Evolutionary conservation across 2,113 vertebrate genomes (phyloP).

Genomic region (Megaptera novaeangliae): DNA sequence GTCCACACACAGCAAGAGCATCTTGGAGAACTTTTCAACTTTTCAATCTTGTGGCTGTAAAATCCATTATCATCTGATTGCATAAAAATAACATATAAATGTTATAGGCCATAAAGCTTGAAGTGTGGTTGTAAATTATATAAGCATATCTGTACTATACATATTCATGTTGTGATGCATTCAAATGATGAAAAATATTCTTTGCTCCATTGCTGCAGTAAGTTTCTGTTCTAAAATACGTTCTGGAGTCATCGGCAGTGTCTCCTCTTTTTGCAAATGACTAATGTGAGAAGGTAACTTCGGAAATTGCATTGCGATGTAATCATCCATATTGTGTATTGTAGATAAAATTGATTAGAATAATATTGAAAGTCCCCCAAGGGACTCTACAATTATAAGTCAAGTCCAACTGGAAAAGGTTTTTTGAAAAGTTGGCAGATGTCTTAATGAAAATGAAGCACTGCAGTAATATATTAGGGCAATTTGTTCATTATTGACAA

Average conservation of each 20-base stretch:
- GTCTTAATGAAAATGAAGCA: slow-evolving; percentile 91
- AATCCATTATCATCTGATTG: slow-evolving; percentile 66
- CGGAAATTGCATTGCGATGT: slow-evolving; percentile 84
- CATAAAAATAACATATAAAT: slow-evolving; percentile 73
- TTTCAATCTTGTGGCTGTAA: slow-evolving; percentile 57
- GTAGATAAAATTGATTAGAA: slow-evolving; percentile 89
- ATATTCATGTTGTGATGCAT: slow-evolving; percentile 65
- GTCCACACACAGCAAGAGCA: not conserved
- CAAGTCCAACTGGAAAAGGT: slow-evolving; percentile 84
- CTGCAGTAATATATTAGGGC: slow-evolving; percentile 88
- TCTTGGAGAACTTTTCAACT: slow-evolving; percentile 58
- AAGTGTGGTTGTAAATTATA: slow-evolving; percentile 6
- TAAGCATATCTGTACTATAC: slow-evolving; percentile 44
- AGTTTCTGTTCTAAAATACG: slow-evolving; percentile 66
- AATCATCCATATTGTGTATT: slow-evolving; percentile 86
- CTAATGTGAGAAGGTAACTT: slow-evolving; percentile 84
- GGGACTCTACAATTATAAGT: slow-evolving; percentile 86
- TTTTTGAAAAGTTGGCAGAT: slow-evolving; percentile 87
- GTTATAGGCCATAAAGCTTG: slow-evolving; percentile 58
- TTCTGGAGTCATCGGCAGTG: slow-evolving; percentile 51
- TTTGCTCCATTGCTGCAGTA: not conserved
- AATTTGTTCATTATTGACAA: slow-evolving; percentile 88
- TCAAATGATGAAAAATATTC: slow-evolving; percentile 68
- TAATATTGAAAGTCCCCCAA: slow-evolving; percentile 87
- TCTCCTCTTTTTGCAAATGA: slow-evolving; percentile 77